Conservation (phyloP, 2,113 vertebrate genomes). For the Sclerurus mexicanus region DNA sequence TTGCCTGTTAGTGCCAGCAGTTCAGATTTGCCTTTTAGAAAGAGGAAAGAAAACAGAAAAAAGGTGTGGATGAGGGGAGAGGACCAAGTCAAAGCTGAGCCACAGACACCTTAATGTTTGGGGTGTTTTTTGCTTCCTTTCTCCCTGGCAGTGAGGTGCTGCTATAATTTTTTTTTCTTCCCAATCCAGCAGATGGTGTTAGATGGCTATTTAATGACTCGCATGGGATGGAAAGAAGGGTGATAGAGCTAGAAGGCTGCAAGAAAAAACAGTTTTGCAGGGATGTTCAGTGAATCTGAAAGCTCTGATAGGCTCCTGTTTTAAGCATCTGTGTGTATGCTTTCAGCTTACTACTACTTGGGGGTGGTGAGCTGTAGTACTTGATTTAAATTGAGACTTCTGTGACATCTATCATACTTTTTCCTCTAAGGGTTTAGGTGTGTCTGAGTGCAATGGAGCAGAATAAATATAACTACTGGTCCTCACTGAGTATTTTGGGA, state of each 20-base stretch:
- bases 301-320: not conserved
- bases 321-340: not conserved
- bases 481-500: not conserved
- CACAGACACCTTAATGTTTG: not conserved
- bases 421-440: not conserved
- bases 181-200: slow-evolving; percentile 65
- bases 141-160: not conserved
- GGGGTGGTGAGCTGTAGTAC: not conserved
- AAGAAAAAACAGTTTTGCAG: not conserved
- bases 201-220: slow-evolving; percentile 50
- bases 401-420: not conserved
- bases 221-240: not conserved
- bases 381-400: not conserved
- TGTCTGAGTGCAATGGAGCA: not conserved
- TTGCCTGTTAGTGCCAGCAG: not conserved
- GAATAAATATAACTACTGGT: not conserved
- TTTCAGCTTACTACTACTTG: not conserved
- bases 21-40: not conserved
- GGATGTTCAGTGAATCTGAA: not conserved
- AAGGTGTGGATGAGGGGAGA: not conserved
- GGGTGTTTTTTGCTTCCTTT: not conserved
- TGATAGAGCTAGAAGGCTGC: not conserved
- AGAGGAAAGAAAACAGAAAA: not conserved
- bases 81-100: not conserved
- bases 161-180: not conserved